Percentiles rank a stretch among this genome's conserved stretches.
phyloP scores from a whole-genome alignment of 2,797 vertebrate species.

The Alca torda region DNA sequence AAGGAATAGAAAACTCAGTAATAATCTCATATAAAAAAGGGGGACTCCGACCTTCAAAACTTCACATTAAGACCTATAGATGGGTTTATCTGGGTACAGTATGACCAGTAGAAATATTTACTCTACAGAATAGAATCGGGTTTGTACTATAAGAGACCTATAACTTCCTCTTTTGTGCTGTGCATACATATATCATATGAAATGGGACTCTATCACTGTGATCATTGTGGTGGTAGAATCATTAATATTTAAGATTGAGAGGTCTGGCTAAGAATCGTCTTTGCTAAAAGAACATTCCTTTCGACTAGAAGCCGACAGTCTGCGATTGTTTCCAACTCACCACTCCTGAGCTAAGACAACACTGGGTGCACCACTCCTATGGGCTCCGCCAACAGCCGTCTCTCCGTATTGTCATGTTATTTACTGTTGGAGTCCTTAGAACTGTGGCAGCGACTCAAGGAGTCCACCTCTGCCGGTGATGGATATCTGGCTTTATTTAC shows the following conservation, averaged over 20 bases:
- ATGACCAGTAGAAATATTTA: background rate
- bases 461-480: background rate
- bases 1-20: background rate
- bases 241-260: background rate
- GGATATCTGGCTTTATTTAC: background rate
- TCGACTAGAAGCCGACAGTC: background rate
- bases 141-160: background rate
- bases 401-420: background rate
- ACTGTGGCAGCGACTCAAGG: background rate
- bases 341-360: background rate
- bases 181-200: background rate
- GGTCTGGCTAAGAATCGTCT: background rate
- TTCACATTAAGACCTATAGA: background rate
- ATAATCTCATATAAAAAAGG: background rate
- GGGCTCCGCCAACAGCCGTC: background rate
- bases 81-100: background rate
- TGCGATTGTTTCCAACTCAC: background rate
- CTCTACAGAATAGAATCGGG: background rate
- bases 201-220: background rate
- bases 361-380: accelerated
- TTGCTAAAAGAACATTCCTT: background rate
- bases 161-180: background rate
- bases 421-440: background rate
- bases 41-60: background rate
- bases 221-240: background rate